Conservation (phyloP, 2,888 invertebrate genomes). For the Uropetala carovei region DNA sequence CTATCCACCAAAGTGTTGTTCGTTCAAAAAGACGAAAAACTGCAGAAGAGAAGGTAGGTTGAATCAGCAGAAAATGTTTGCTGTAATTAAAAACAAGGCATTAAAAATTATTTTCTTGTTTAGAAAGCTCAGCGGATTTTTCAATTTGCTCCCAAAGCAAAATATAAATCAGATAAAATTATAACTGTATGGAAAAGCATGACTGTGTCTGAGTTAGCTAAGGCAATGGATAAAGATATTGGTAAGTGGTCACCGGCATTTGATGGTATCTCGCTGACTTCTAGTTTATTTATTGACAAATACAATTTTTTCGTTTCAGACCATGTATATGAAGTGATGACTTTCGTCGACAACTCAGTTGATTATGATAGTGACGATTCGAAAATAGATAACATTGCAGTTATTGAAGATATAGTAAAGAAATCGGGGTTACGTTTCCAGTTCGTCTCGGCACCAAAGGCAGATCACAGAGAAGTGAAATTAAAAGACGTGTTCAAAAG, state of each 20-base stretch:
- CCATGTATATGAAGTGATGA: slow-evolving; percentile 83
- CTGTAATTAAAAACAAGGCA: background rate
- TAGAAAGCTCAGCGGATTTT: slow-evolving; percentile 78
- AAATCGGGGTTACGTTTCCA: slow-evolving; percentile 82
- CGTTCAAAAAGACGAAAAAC: slow-evolving; percentile 80
- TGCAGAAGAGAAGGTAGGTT: slow-evolving; percentile 80
- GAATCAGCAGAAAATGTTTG: slow-evolving; percentile 41
- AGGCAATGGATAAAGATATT: slow-evolving; percentile 80
- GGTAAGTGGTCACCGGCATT: slow-evolving; percentile 75
- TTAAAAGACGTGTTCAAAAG: slow-evolving; percentile 71
- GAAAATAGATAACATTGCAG: slow-evolving; percentile 80
- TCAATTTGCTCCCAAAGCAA: slow-evolving; percentile 80
- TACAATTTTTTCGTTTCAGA: slow-evolving; percentile 76
- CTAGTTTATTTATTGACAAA: background rate
- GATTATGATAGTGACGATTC: slow-evolving; percentile 78
- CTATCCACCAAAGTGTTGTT: slow-evolving; percentile 73
- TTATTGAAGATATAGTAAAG: slow-evolving; percentile 83
- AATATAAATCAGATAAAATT: slow-evolving; percentile 75
- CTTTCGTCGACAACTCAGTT: slow-evolving; percentile 80
- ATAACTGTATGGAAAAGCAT: slow-evolving; percentile 88
- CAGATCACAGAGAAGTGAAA: slow-evolving; percentile 74
- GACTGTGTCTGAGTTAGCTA: slow-evolving; percentile 86
- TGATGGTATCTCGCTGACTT: slow-evolving; percentile 17
- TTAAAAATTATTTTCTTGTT: slow-evolving; percentile 68
- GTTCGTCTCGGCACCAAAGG: slow-evolving; percentile 77